Evolutionary conservation across 2,888 invertebrate species (phyloP).

Genomic region (Agrypnus murinus): DNA sequence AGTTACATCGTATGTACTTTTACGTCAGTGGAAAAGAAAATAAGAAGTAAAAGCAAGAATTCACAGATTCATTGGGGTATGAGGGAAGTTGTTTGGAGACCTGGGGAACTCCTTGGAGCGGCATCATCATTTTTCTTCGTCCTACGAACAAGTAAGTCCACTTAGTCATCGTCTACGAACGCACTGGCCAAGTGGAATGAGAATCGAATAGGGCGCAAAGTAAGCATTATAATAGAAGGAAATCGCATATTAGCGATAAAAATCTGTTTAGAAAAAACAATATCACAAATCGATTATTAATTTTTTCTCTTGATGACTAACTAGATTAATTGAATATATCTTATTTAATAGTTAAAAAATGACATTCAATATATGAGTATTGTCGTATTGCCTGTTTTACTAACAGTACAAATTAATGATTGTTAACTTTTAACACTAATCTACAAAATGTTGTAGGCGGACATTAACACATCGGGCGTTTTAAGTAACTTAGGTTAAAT

Average conservation of each 20-base stretch:
- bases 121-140: conserved; percentile 74
- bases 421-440: conserved; percentile 9
- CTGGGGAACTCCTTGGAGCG: conserved; percentile 69
- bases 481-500: neutral
- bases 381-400: neutral
- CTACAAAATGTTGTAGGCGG: conserved; percentile 10
- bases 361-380: too few relatives aligned
- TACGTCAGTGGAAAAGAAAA: conserved; percentile 35
- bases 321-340: neutral
- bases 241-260: conserved; percentile 52
- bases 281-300: neutral
- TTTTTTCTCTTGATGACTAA: neutral
- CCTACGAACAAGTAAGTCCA: conserved; percentile 74
- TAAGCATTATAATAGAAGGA: conserved; percentile 58
- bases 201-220: conserved; percentile 54
- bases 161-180: conserved; percentile 72
- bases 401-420: neutral
- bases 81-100: conserved; percentile 67
- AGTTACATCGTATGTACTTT: neutral
- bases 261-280: conserved; percentile 21
- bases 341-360: too few relatives aligned
- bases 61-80: conserved; percentile 63
- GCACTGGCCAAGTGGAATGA: conserved; percentile 49
- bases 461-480: conserved; percentile 1
- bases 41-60: conserved; percentile 65